A percentile compares a stretch with the other conserved stretches of the same genome.
phyloP scores from a whole-genome alignment of 2,888 invertebrate species.

The Pandemis cinnamomeana region DNA sequence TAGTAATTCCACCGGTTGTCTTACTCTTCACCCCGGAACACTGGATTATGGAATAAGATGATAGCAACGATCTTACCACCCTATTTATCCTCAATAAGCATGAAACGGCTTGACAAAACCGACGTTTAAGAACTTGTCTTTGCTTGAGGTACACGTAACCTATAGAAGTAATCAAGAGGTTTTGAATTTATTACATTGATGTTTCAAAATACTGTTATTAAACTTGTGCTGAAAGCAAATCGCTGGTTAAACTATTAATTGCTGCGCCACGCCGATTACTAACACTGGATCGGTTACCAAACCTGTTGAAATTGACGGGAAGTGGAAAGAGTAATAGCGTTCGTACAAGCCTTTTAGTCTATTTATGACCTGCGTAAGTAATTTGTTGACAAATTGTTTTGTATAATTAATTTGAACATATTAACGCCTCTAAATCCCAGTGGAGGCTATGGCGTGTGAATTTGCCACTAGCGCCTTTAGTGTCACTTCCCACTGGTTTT shows the following conservation, averaged over 20 bases:
- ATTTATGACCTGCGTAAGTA: slow-evolving; percentile 43
- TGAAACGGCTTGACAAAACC: not conserved
- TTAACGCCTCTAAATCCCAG: not conserved
- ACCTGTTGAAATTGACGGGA: slow-evolving; percentile 50
- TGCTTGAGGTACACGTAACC: not conserved
- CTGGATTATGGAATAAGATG: too few relatives aligned
- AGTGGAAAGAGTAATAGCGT: slow-evolving; percentile 49
- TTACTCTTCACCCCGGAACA: too few relatives aligned
- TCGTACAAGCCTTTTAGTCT: slow-evolving; percentile 46
- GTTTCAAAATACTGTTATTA: slow-evolving; percentile 21
- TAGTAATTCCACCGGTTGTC: too few relatives aligned
- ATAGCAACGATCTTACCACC: too few relatives aligned
- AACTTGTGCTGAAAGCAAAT: slow-evolving; percentile 15
- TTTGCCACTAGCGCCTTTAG: too few relatives aligned
- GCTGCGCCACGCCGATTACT: slow-evolving; percentile 21
- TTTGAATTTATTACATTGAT: not conserved
- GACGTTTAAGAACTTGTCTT: not conserved
- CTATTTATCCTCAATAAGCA: too few relatives aligned
- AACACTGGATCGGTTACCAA: slow-evolving; percentile 30
- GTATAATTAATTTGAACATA: not conserved
- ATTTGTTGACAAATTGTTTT: not conserved
- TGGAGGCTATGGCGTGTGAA: too few relatives aligned
- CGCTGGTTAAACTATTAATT: slow-evolving; percentile 20
- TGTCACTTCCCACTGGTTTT: too few relatives aligned
- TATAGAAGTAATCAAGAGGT: not conserved